Conservation (phyloP, 1,140 invertebrate genomes). For the Penaeus chinensis region DNA sequence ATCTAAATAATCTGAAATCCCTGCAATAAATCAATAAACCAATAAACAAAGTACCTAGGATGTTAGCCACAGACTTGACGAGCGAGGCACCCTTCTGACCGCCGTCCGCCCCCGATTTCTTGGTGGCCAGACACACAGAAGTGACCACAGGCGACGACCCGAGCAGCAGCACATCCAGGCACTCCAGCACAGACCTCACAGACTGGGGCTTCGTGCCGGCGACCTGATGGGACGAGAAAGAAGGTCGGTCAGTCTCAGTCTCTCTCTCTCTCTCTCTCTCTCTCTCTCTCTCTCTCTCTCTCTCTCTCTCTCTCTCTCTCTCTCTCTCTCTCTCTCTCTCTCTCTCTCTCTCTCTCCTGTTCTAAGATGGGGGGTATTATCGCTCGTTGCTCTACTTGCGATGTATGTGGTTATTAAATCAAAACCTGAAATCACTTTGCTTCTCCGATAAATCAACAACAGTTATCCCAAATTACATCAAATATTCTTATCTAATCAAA, state of each 20-base stretch:
- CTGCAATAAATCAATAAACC: background rate
- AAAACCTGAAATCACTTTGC: no score
- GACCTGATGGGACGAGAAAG: constrained; percentile 32
- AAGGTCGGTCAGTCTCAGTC: background rate
- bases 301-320: no score
- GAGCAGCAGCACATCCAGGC: constrained; percentile 46
- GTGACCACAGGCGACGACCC: constrained; percentile 44
- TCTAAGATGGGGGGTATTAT: no score
- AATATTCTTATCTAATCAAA: no score
- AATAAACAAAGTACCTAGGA: constrained; percentile 75
- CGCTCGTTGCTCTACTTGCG: no score
- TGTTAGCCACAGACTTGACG: constrained; percentile 82
- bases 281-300: no score
- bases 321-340: no score
- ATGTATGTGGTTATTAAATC: no score
- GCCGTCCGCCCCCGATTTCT: constrained; percentile 71
- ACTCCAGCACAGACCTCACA: constrained; percentile 52
- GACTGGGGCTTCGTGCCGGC: constrained; percentile 57
- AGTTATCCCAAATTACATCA: no score
- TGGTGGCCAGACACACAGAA: constrained; percentile 73
- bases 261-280: no score
- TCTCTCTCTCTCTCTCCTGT: no score
- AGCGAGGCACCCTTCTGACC: constrained; percentile 71
- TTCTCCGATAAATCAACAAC: no score
- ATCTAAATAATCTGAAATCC: background rate